These are phyloP conservation scores for Podarcis lilfordi DNA, from an alignment of 2,797 vertebrate genomes.

Conservation along the genomic window DNA sequence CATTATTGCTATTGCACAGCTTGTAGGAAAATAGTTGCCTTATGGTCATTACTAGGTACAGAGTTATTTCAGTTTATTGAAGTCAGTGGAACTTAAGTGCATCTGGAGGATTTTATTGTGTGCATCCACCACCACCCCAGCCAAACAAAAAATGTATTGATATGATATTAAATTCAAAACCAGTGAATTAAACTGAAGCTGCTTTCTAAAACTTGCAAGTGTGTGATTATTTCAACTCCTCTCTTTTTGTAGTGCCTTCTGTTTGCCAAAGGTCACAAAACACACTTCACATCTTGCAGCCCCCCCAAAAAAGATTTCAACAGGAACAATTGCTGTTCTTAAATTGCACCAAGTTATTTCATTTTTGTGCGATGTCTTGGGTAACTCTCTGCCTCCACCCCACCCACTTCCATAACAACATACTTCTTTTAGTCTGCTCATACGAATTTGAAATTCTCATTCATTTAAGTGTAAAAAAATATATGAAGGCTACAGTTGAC, in stretches of 20 bases:
- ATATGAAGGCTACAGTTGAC: not conserved
- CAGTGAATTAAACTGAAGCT: not conserved
- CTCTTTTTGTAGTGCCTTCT: constrained; percentile 70
- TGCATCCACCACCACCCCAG: not conserved
- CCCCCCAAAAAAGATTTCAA: constrained; percentile 64
- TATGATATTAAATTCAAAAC: constrained; percentile 4
- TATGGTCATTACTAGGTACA: not conserved
- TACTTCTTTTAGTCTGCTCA: constrained; percentile 51
- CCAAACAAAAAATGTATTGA: not conserved
- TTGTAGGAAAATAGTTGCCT: not conserved
- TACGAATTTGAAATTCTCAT: not conserved
- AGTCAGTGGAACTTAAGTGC: not conserved
- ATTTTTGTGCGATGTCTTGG: constrained; percentile 66
- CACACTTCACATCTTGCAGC: constrained; percentile 75
- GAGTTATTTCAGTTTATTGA: not conserved
- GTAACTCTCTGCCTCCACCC: constrained; percentile 58
- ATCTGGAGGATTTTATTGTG: not conserved
- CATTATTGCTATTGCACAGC: constrained; percentile 57
- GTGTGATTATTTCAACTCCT: constrained; percentile 69
- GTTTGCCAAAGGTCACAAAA: constrained; percentile 74
- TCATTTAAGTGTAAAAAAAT: not conserved
- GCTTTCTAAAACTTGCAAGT: constrained; percentile 49
- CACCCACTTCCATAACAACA: constrained; percentile 61
- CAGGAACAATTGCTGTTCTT: constrained; percentile 73
- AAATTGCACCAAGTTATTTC: constrained; percentile 70